Evolutionary conservation across 2,113 vertebrate genomes (phyloP).

Genomic region (Chloropsis cyanopogon): DNA sequence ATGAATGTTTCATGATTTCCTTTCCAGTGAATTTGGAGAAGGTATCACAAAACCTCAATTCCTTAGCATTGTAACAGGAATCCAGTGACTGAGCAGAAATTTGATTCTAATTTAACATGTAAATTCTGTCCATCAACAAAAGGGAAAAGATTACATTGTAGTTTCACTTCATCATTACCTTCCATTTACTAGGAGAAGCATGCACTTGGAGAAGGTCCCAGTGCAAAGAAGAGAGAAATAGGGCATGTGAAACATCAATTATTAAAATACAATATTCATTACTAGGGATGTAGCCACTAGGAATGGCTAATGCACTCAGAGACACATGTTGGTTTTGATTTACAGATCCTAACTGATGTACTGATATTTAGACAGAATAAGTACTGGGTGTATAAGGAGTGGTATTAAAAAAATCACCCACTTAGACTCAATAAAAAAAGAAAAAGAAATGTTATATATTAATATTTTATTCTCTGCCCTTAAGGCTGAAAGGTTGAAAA

Average conservation of each 20-base stretch:
- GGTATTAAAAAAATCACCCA: not conserved
- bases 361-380: slow-evolving; percentile 18
- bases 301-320: not conserved
- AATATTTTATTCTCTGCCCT: not conserved
- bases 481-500: not conserved
- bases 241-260: slow-evolving; percentile 14
- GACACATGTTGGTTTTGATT: not conserved
- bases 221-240: slow-evolving; percentile 17
- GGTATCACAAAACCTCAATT: not conserved
- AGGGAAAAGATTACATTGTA: not conserved
- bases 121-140: not conserved
- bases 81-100: not conserved
- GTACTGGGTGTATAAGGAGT: not conserved
- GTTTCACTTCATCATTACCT: not conserved
- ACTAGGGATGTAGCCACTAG: not conserved
- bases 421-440: not conserved
- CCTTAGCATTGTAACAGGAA: not conserved
- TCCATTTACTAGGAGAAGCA: not conserved
- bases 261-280: slow-evolving; percentile 30
- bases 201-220: not conserved
- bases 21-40: slow-evolving; percentile 33
- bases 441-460: not conserved
- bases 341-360: slow-evolving; percentile 1
- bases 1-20: slow-evolving; percentile 56
- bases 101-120: not conserved